Conservation (phyloP, 1,140 invertebrate species). For the Yoshiicerus persimilis region DNA sequence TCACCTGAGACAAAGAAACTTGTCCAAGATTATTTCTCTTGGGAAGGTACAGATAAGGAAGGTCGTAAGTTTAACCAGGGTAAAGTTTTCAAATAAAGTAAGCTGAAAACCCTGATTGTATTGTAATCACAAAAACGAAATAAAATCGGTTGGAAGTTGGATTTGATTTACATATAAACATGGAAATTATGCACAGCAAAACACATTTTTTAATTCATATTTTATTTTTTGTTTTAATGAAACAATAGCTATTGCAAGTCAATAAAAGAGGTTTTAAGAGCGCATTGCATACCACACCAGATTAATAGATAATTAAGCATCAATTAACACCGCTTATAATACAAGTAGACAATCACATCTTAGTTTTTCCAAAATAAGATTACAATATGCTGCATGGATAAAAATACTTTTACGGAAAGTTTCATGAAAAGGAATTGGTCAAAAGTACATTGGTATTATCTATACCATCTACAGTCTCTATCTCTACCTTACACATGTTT, state of each 20-base stretch:
- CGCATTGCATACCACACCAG: neutral
- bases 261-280: neutral
- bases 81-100: conserved; percentile 96
- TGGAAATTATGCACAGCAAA: neutral
- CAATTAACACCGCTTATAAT: neutral
- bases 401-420: neutral
- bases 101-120: neutral
- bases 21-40: conserved; percentile 89
- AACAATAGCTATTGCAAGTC: too few species aligned
- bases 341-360: neutral
- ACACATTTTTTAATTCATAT: neutral
- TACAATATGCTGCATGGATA: neutral
- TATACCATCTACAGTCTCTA: neutral
- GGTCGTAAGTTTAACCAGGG: conserved; percentile 96
- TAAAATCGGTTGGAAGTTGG: conserved; percentile 12
- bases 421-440: neutral
- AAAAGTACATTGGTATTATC: neutral
- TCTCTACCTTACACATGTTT: neutral
- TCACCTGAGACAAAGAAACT: conserved; percentile 82
- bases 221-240: too few species aligned
- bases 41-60: conserved; percentile 82
- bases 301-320: neutral
- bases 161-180: conserved; percentile 1
- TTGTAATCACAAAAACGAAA: neutral
- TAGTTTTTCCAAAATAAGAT: neutral